These are phyloP conservation scores for Cataglyphis hispanica DNA, from an alignment of 1,140 invertebrate species.

Conservation along the genomic window DNA sequence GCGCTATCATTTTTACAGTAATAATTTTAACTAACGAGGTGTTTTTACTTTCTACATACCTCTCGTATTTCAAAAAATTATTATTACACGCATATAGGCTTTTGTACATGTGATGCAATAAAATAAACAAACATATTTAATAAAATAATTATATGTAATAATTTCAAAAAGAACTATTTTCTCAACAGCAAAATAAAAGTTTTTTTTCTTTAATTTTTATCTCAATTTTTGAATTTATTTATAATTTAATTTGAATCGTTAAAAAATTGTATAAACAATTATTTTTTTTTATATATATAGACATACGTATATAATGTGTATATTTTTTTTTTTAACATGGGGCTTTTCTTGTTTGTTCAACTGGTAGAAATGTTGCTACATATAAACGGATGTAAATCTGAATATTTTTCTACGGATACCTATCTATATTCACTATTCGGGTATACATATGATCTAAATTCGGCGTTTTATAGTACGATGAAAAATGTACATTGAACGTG, in stretches of 20 bases:
- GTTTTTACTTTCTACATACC: too few relatives aligned
- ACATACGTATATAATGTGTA: slow-evolving; percentile 8
- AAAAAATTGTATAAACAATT: background rate
- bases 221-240: background rate
- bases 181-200: too few relatives aligned
- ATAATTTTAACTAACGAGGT: too few relatives aligned
- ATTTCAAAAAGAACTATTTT: too few relatives aligned
- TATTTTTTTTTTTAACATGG: background rate
- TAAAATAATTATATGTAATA: too few relatives aligned
- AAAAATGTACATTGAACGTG: slow-evolving; percentile 13
- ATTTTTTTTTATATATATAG: background rate
- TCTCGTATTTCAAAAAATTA: too few relatives aligned
- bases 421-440: slow-evolving; percentile 22
- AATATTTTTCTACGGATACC: slow-evolving; percentile 15
- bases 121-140: too few relatives aligned
- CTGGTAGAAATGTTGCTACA: background rate
- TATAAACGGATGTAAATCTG: slow-evolving; percentile 39
- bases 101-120: too few relatives aligned
- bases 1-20: too few relatives aligned
- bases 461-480: slow-evolving; percentile 9
- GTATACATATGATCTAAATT: slow-evolving; percentile 31
- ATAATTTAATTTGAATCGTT: too few relatives aligned
- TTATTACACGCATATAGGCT: too few relatives aligned
- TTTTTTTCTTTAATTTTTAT: too few relatives aligned
- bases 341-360: background rate